Base-by-base conservation (phyloP, 2,888 invertebrate species). In the Orchesellides sinensis region DNA sequence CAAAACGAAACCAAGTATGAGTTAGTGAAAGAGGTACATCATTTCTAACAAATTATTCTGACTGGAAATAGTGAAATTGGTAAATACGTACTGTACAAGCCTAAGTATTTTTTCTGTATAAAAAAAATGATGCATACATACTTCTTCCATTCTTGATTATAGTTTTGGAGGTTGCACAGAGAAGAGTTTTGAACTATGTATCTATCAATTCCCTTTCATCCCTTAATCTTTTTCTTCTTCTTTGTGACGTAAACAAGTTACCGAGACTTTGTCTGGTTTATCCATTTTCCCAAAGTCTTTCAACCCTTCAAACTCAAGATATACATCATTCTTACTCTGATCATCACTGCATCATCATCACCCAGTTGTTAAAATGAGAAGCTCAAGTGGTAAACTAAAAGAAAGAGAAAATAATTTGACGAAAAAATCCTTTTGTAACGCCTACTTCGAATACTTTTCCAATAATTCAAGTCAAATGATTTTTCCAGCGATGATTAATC, bases 271-370 rank as follows among this genome's bases (percentile, higher is more conserved):
- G 70, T 12, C 70, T 70, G 70, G 56, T 56, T 70, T 32, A 56
- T 56, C 56, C 63, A 73, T 73, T 72, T 59, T 52, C 45, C 12
- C 29, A 40, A 49, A 23, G 52, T 72, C 72, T 72, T 59, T 72
- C 59, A 59, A 72, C 72, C 72, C 72, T 72, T 72, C 72, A 72
- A 40, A 59, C 29, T 45, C 32, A 25, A 45, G 27, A 40, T 17
- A 56, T 56, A 25, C 17, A 45, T 59, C 23, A 40, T 56, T 12
- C n/a, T n/a, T n/a, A n/a, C n/a, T n/a, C n/a, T n/a, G n/a, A 1
- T 27, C 5, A 21, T 8, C 68, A n/a, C n/a, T n/a, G n/a, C n/a
- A 49, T 14, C 14, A 14, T 69, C 52, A 72, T 47, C 59, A 25
- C 8, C 47, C 25, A 59, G 2, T n/a, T n/a, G n/a, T n/a, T n/a